Percentiles rank a stretch among this genome's conserved stretches.
phyloP scores from a whole-genome alignment of 2,113 vertebrate genomes.

The Nyctereutes procyonoides region DNA sequence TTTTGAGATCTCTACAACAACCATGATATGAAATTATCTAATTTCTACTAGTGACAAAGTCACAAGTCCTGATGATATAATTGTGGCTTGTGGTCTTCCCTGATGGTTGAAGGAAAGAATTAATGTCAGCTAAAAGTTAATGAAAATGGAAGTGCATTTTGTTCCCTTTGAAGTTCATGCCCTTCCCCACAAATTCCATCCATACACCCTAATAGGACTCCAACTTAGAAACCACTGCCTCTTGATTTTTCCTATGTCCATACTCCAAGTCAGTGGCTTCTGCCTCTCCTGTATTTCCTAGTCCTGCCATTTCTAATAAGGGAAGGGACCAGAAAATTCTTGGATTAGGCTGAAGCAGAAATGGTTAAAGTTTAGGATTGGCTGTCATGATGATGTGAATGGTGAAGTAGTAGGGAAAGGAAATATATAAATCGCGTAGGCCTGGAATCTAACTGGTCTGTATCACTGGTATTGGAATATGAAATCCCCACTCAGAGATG shows the following conservation, averaged over 20 bases:
- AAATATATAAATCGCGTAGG: background rate
- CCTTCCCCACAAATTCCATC: background rate
- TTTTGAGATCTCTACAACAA: background rate
- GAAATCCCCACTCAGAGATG: background rate
- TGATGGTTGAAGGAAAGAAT: background rate
- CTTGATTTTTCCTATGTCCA: background rate
- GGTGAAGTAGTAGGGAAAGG: background rate
- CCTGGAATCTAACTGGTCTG: background rate
- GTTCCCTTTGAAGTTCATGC: background rate
- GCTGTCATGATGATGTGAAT: background rate
- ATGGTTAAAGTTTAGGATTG: background rate
- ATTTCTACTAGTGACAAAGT: background rate
- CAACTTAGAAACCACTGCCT: background rate
- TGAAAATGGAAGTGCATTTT: background rate
- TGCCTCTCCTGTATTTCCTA: background rate
- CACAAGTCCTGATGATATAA: background rate
- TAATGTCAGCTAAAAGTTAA: background rate
- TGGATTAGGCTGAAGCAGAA: background rate
- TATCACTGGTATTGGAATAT: background rate
- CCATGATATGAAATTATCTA: background rate
- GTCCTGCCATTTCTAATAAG: background rate
- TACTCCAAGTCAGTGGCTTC: background rate
- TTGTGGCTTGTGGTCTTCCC: background rate
- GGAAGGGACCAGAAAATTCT: background rate
- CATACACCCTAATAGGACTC: background rate